phyloP scores from a whole-genome alignment of 1,140 invertebrate genomes.

The Drosophila repleta region DNA sequence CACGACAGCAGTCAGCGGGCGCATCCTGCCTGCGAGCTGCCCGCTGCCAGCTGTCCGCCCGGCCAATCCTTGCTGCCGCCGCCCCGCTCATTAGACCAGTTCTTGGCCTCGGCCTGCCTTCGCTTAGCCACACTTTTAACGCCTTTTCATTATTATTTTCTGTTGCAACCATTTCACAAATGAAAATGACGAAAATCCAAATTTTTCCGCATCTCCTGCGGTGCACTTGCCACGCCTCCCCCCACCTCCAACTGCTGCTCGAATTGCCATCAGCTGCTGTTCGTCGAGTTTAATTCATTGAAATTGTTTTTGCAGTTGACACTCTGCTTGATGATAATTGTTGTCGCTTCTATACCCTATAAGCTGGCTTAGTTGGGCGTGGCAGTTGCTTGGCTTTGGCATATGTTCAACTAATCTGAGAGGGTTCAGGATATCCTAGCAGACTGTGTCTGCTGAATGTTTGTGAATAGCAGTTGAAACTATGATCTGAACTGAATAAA shows the following conservation, averaged over 20 bases:
- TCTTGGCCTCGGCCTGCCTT: slow-evolving; percentile 18
- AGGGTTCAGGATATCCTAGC: neutral
- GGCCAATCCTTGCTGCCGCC: neutral
- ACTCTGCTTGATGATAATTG: slow-evolving; percentile 22
- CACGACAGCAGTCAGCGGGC: neutral
- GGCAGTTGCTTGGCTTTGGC: neutral
- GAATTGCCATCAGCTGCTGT: slow-evolving; percentile 62
- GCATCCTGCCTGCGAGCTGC: neutral
- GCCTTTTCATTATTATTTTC: slow-evolving; percentile 72
- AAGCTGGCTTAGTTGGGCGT: slow-evolving; percentile 6
- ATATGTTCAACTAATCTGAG: neutral
- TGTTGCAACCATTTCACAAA: slow-evolving; percentile 28
- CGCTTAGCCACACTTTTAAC: slow-evolving; percentile 62
- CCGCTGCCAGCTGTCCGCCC: neutral
- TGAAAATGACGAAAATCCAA: slow-evolving; percentile 46
- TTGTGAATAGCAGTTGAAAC: too few species aligned
- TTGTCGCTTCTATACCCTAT: slow-evolving; percentile 28
- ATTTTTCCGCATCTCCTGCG: slow-evolving; percentile 12
- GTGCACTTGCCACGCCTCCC: slow-evolving; percentile 20
- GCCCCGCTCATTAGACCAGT: slow-evolving; percentile 3
- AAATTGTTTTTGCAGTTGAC: slow-evolving; percentile 36
- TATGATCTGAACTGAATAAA: too few species aligned
- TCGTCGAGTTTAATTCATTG: slow-evolving; percentile 6
- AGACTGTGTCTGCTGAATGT: too few species aligned
- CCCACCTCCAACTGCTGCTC: slow-evolving; percentile 22